Conservation (phyloP, 1,140 invertebrate species). For the Drosophila erecta region DNA sequence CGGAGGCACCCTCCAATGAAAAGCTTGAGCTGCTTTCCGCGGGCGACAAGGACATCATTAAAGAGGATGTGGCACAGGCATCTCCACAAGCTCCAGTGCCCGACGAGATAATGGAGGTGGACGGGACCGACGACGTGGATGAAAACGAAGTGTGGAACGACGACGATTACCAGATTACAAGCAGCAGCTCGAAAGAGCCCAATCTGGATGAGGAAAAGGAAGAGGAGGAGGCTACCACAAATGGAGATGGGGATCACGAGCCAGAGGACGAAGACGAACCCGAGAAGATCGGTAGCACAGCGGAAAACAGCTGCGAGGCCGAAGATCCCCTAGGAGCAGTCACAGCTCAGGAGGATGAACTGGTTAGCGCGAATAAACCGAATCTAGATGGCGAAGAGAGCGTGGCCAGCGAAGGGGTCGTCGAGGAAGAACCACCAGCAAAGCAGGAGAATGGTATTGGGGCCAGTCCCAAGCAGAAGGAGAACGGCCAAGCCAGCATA, state of each 20-base stretch:
- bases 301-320: constrained; percentile 72
- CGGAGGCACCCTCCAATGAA: not conserved
- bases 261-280: constrained; percentile 60
- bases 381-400: constrained; percentile 50
- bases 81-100: constrained; percentile 40
- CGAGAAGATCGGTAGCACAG: constrained; percentile 76
- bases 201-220: constrained; percentile 38
- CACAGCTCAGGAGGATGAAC: constrained; percentile 42
- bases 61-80: constrained; percentile 39
- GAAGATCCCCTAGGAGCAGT: constrained; percentile 69
- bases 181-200: constrained; percentile 57
- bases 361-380: constrained; percentile 33
- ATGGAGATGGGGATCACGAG: constrained; percentile 71
- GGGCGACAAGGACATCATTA: constrained; percentile 14
- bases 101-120: constrained; percentile 57
- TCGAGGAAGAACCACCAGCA: constrained; percentile 2
- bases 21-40: constrained; percentile 13
- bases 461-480: constrained; percentile 50
- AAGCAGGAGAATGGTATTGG: constrained; percentile 61
- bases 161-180: constrained; percentile 74
- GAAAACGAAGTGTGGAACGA: constrained; percentile 28
- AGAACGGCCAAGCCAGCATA: constrained; percentile 62
- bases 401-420: constrained; percentile 51
- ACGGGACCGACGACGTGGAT: constrained; percentile 28
- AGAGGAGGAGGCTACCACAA: constrained; percentile 70